Conservation (phyloP, 30 jellyfish, hydroid and myxozoan genomes). For the Clytia hemisphaerica region DNA sequence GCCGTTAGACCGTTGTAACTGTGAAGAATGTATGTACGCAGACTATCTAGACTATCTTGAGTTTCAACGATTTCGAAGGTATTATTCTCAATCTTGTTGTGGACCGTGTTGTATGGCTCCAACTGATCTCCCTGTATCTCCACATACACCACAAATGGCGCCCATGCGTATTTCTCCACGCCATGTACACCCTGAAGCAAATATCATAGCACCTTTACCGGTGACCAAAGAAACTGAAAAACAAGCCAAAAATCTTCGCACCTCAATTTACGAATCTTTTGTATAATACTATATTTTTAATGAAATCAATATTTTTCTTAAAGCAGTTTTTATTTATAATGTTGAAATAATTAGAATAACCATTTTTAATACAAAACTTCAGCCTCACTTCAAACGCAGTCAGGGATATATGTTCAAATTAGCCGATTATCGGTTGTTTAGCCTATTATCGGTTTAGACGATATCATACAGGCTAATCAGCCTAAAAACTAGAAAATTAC, state of each 20-base stretch:
- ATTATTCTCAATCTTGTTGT: no score
- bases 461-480: no score
- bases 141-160: background rate
- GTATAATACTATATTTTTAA: background rate
- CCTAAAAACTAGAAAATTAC: no score
- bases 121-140: no score
- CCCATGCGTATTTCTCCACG: background rate
- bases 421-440: no score
- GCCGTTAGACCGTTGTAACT: background rate
- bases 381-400: no score
- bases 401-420: no score
- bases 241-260: background rate
- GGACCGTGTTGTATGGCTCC: no score
- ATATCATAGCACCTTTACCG: background rate
- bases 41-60: slow-evolving; percentile 1
- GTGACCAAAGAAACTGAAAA: slow-evolving; percentile 6
- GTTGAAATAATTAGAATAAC: no score
- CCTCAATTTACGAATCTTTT: slow-evolving; percentile 1
- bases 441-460: no score
- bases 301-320: background rate
- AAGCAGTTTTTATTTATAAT: no score
- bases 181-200: background rate
- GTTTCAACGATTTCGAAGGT: slow-evolving; percentile 8
- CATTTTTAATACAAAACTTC: no score
- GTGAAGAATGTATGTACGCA: slow-evolving; percentile 3